A percentile compares a stretch with the other conserved stretches of the same genome.
Evolutionary conservation across 1,140 invertebrate genomes (phyloP).

Genomic region (Neomicropteryx cornuta): DNA sequence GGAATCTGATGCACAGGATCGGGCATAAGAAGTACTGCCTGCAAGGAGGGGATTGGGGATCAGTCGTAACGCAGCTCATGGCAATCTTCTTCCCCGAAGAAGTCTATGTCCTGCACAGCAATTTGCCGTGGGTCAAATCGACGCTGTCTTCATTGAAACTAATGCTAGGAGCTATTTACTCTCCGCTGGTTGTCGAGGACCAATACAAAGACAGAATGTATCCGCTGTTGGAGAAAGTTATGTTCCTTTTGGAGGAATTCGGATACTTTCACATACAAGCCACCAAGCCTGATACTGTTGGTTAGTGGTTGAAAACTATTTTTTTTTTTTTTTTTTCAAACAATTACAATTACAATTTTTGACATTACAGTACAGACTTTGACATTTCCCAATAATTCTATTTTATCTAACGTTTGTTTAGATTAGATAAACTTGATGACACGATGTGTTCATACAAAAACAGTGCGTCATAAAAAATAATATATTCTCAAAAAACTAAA

Average conservation of each 20-base stretch:
- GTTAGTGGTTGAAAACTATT: constrained; percentile 31
- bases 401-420: too few species aligned
- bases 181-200: constrained; percentile 41
- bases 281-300: constrained; percentile 85
- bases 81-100: constrained; percentile 54
- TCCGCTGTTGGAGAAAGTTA: constrained; percentile 39
- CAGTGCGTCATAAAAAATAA: too few species aligned
- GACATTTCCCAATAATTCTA: too few species aligned
- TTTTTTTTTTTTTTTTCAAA: constrained; percentile 3
- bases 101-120: too few species aligned
- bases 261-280: constrained; percentile 81
- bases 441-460: too few species aligned
- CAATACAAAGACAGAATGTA: constrained; percentile 48
- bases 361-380: too few species aligned
- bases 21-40: constrained; percentile 65
- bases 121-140: constrained; percentile 20
- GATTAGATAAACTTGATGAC: too few species aligned
- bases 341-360: too few species aligned
- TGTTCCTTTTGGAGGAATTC: constrained; percentile 47
- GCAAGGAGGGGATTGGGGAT: constrained; percentile 82
- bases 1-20: constrained; percentile 72
- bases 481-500: too few species aligned
- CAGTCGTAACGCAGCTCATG: constrained; percentile 45
- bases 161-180: constrained; percentile 20
- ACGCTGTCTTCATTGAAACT: constrained; percentile 20